Conservation (phyloP, 1,140 invertebrate genomes). For the Bombus turneri region DNA sequence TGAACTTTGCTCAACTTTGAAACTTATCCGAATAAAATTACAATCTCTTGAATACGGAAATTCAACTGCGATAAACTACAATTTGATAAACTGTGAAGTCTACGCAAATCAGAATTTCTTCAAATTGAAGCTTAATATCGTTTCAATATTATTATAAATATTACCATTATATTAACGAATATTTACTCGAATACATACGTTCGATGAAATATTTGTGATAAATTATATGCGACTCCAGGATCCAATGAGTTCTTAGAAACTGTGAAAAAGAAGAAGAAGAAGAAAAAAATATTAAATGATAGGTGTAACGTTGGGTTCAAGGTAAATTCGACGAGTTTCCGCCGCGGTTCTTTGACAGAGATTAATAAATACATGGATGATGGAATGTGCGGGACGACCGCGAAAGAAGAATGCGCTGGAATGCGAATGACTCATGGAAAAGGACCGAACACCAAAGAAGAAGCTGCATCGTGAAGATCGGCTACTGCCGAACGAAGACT, state of each 20-base stretch:
- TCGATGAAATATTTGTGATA: background rate
- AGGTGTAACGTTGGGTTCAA: background rate
- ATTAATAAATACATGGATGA: constrained; percentile 18
- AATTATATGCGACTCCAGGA: background rate
- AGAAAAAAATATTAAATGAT: background rate
- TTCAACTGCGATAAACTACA: no score
- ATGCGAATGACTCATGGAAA: constrained; percentile 36
- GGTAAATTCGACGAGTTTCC: background rate
- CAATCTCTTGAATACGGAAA: no score
- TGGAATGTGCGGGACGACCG: background rate
- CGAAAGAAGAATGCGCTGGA: constrained; percentile 9
- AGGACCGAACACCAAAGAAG: background rate
- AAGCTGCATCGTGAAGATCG: background rate
- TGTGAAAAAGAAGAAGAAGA: no score
- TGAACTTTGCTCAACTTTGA: no score
- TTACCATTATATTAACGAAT: no score
- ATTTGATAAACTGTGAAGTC: no score
- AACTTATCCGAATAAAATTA: no score
- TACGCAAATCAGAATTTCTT: no score
- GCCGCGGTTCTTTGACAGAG: background rate
- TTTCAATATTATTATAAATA: no score
- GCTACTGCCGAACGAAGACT: background rate
- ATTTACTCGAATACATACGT: no score
- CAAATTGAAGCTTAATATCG: no score
- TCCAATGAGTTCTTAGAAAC: background rate